Evolutionary conservation across 1,140 invertebrate genomes (phyloP).

Genomic region (Probaryconus sp.): DNA sequence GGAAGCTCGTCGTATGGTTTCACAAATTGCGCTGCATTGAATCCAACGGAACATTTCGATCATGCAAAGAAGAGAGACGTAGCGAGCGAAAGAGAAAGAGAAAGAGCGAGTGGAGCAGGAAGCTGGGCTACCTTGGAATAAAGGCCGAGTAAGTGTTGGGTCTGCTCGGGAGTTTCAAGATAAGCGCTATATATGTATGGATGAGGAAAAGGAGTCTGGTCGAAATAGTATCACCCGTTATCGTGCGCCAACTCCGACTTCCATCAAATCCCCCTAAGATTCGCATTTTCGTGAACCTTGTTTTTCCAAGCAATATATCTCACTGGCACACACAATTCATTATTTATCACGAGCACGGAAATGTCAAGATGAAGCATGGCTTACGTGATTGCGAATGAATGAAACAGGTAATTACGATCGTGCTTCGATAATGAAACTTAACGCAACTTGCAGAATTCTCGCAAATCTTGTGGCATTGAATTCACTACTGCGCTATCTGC

Average conservation of each 20-base stretch:
- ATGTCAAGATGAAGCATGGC: constrained; percentile 10
- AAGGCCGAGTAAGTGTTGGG: constrained; percentile 53
- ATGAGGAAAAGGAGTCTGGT: constrained; percentile 23
- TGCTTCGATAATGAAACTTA: constrained; percentile 32
- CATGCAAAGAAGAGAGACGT: constrained; percentile 14
- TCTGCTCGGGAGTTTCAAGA: constrained; percentile 61
- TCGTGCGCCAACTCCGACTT: constrained; percentile 3
- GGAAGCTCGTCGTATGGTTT: constrained; percentile 51
- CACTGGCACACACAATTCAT: too few relatives aligned
- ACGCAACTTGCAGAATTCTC: constrained; percentile 28
- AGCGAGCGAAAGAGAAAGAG: constrained; percentile 3
- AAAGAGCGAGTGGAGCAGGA: background rate
- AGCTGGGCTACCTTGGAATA: constrained; percentile 25
- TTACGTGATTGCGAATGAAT: constrained; percentile 21
- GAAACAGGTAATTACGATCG: constrained; percentile 38
- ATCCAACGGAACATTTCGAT: constrained; percentile 50
- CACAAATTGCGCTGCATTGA: constrained; percentile 55
- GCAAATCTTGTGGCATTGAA: constrained; percentile 39
- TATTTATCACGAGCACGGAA: constrained; percentile 8
- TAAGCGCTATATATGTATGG: constrained; percentile 56
- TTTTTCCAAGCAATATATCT: too few relatives aligned
- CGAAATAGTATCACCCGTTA: constrained; percentile 26
- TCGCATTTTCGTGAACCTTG: constrained; percentile 3
- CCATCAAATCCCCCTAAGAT: constrained; percentile 20
- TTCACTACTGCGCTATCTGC: constrained; percentile 26